Conservation (phyloP, 1,140 invertebrate genomes). For the Proctacanthus coquilletti region DNA sequence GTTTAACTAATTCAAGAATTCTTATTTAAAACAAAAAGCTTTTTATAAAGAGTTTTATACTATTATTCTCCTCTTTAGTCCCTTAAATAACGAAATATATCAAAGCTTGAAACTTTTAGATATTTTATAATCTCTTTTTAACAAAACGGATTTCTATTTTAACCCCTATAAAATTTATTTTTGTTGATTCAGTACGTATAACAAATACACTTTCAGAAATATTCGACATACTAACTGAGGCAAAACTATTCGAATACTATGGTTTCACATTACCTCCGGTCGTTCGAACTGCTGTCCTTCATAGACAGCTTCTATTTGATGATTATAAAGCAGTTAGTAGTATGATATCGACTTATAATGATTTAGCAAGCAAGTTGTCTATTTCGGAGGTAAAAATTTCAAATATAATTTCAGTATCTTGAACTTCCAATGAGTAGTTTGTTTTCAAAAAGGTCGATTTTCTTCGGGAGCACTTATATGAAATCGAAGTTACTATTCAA, state of each 20-base stretch:
- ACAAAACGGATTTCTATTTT: no score
- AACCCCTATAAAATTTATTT: no score
- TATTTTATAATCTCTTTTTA: no score
- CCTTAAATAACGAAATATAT: no score
- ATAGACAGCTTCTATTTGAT: slow-evolving; percentile 38
- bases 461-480: slow-evolving; percentile 47
- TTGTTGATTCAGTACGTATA: no score
- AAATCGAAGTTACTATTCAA: slow-evolving; percentile 60
- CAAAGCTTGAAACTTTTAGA: no score
- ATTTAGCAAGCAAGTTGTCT: slow-evolving; percentile 38
- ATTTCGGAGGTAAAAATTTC: slow-evolving; percentile 37
- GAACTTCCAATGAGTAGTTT: not conserved
- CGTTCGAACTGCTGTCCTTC: slow-evolving; percentile 26
- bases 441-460: slow-evolving; percentile 43
- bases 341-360: slow-evolving; percentile 46
- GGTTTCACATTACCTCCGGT: slow-evolving; percentile 43
- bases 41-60: no score
- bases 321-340: slow-evolving; percentile 41
- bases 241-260: slow-evolving; percentile 54
- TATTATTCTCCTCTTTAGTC: no score
- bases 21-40: no score
- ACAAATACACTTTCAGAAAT: slow-evolving; percentile 39
- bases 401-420: not conserved
- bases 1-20: no score
- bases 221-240: slow-evolving; percentile 57